phyloP scores from a whole-genome alignment of 1,140 invertebrate species.

The Dufourea novaeangliae region DNA sequence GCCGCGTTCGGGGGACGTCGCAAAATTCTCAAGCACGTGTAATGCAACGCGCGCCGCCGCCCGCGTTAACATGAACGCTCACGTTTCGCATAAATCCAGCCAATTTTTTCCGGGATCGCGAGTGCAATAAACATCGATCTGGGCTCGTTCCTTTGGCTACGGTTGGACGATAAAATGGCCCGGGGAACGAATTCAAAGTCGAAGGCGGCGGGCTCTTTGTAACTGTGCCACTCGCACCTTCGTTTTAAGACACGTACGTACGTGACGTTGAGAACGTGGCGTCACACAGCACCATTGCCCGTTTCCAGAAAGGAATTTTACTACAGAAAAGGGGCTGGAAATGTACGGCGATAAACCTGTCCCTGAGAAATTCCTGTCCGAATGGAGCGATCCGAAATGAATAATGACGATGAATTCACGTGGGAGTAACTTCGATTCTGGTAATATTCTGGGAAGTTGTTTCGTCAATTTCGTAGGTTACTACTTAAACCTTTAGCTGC shows the following conservation, averaged over 20 bases:
- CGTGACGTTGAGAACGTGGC: constrained; percentile 47
- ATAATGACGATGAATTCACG: too few relatives aligned
- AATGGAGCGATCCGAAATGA: too few relatives aligned
- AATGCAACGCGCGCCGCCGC: constrained; percentile 11
- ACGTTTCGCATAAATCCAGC: constrained; percentile 34
- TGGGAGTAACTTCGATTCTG: too few relatives aligned
- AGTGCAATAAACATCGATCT: constrained; percentile 40
- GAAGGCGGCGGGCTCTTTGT: constrained; percentile 24
- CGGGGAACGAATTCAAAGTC: not conserved
- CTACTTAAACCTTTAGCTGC: too few relatives aligned
- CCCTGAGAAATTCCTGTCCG: not conserved
- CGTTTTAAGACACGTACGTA: constrained; percentile 14
- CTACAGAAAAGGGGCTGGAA: not conserved
- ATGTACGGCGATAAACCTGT: not conserved
- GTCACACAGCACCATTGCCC: not conserved
- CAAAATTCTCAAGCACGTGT: constrained; percentile 13
- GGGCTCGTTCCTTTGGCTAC: not conserved
- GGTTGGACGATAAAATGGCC: not conserved
- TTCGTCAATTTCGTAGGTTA: too few relatives aligned
- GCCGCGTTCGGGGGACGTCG: not conserved
- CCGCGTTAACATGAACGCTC: constrained; percentile 29
- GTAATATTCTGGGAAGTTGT: too few relatives aligned
- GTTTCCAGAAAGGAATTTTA: constrained; percentile 32
- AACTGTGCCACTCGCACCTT: not conserved
- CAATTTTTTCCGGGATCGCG: constrained; percentile 24